These are phyloP conservation scores for Meiosimyza platycephala DNA, from an alignment of 2,888 invertebrate genomes.

Conservation along the genomic window DNA sequence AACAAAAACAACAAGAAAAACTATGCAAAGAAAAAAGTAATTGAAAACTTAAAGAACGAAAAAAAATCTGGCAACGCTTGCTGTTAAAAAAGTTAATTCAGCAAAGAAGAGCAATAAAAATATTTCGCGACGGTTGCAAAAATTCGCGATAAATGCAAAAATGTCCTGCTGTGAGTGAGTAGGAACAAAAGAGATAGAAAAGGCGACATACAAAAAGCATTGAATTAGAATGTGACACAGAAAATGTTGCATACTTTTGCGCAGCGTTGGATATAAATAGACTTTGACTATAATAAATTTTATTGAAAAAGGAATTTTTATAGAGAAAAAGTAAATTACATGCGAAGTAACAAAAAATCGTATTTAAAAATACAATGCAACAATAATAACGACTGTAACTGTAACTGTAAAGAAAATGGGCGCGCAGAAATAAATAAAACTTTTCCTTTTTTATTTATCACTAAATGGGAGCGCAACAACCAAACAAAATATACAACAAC, in stretches of 20 bases:
- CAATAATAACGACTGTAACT: too few species aligned
- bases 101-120: slow-evolving; percentile 7
- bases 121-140: slow-evolving; percentile 19
- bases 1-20: too few species aligned
- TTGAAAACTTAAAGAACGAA: too few species aligned
- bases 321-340: too few species aligned
- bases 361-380: too few species aligned
- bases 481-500: too few species aligned
- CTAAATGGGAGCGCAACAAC: too few species aligned
- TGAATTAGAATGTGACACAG: not conserved
- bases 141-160: not conserved
- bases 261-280: not conserved
- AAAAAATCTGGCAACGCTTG: slow-evolving; percentile 12
- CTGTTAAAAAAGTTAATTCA: slow-evolving; percentile 3
- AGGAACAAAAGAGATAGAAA: not conserved
- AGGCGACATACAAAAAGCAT: not conserved
- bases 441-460: too few species aligned
- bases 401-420: too few species aligned
- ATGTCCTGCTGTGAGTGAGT: not conserved
- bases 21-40: too few species aligned
- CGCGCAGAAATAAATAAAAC: too few species aligned
- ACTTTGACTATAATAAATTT: not conserved
- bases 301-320: not conserved
- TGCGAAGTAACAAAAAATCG: too few species aligned
- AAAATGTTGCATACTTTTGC: slow-evolving; percentile 17